Evolutionary conservation across 2,888 invertebrate genomes (phyloP), one percentile per base, ranked within the genome.

Genomic region (Pterobdella sp.): DNA sequence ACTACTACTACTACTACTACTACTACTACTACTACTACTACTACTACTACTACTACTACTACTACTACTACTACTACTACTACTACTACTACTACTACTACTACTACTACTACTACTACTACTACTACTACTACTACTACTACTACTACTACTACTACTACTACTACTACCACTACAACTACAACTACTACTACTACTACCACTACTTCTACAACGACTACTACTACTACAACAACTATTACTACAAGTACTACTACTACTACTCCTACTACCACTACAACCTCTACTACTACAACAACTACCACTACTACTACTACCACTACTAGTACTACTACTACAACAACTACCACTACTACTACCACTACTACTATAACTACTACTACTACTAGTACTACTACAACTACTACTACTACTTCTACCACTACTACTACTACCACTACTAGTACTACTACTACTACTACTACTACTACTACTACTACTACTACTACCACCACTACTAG

Each of bases 391-490:
- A 63, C 7, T 63, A 26, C 7, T 29, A 63, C 4, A 14, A 63
- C 7, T 63, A 63, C 63, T 63, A 63, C 7, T 63, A 31, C 63
- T 63, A 31, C 63, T 63, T 7, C 63, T 63, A 63, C 63, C 10
- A 31, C 31, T 63, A 31, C 63, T 63, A 63, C 63, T 63, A 26
- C 63, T 14, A 31, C 63, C n/a, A 63, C 63, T 63, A 63, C 63
- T 14, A 63, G 63, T 63, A 63, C 63, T 14, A 63, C n/a, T 63
- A 63, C 63, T 63, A 31, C 63, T n/a, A 7, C 63, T 63, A 31
- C 63, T 63, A 31, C 63, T 63, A 63, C 63, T 63, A 26, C n/a
- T 14, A 63, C 63, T 63, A 63, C 63, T 63, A 63, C 63, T 29
- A 63, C 4, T 63, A 63, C 63, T 63, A 63, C 7, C n/a, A 63